Conservation (phyloP, 2,888 invertebrate species). For the Coremacera marginata region DNA sequence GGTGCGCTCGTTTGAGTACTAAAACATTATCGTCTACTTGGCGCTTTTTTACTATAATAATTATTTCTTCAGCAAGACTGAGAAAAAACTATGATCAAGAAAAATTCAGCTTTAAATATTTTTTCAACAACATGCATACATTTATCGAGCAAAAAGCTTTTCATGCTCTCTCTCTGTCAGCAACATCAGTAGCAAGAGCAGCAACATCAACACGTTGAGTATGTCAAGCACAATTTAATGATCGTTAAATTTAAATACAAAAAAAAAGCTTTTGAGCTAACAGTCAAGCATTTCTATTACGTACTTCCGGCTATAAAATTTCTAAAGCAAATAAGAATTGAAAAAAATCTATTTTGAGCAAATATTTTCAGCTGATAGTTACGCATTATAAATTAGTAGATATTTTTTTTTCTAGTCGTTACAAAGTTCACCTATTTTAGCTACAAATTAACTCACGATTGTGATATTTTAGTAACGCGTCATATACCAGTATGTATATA, state of each 20-base stretch:
- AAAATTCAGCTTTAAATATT: slow-evolving; percentile 1
- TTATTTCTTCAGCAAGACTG: slow-evolving; percentile 6
- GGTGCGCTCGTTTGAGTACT: slow-evolving; percentile 11
- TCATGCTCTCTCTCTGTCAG: background rate
- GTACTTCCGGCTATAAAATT: no score
- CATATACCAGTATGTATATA: no score
- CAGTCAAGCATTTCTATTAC: no score
- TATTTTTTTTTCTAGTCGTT: no score
- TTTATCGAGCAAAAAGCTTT: background rate
- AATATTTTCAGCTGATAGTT: no score
- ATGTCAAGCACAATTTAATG: background rate
- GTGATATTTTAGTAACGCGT: no score
- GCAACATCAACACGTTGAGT: background rate
- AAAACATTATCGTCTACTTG: slow-evolving; percentile 1
- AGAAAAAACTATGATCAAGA: slow-evolving; percentile 6
- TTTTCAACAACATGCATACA: background rate
- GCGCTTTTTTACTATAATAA: background rate
- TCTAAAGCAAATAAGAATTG: no score
- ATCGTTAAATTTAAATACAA: background rate
- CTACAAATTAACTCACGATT: no score
- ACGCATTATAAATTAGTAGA: no score
- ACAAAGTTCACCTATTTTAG: no score
- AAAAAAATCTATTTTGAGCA: no score
- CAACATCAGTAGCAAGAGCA: background rate
- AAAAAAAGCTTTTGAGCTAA: background rate